Evolutionary conservation across 2,888 invertebrate genomes (phyloP).

Genomic region (Melangyna quadrimaculata): DNA sequence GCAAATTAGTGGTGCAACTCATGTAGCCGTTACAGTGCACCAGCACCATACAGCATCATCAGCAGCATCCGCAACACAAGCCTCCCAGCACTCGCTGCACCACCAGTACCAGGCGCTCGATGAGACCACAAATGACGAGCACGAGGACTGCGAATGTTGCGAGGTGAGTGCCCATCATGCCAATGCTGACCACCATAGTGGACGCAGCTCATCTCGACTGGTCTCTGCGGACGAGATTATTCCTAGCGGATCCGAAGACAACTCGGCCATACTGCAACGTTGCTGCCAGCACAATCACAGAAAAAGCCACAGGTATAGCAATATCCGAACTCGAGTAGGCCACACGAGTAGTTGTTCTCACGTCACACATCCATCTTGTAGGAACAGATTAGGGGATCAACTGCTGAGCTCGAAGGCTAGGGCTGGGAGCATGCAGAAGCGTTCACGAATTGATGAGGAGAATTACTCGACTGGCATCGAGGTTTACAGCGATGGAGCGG

Average conservation of each 20-base stretch:
- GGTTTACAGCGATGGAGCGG: constrained; percentile 77
- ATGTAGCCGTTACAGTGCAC: constrained; percentile 74
- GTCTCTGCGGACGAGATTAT: constrained; percentile 73
- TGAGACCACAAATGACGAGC: constrained; percentile 67
- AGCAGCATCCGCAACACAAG: constrained; percentile 50
- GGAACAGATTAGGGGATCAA: constrained; percentile 73
- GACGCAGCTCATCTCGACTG: constrained; percentile 66
- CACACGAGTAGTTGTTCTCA: constrained; percentile 63
- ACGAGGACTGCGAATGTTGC: constrained; percentile 61
- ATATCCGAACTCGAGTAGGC: constrained; percentile 53
- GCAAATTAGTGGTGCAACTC: constrained; percentile 74
- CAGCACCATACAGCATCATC: constrained; percentile 72
- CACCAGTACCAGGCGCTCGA: constrained; percentile 71
- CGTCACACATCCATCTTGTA: constrained; percentile 69
- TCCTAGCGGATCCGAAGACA: constrained; percentile 74
- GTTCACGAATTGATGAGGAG: constrained; percentile 73
- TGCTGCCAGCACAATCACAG: constrained; percentile 69
- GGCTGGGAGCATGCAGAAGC: constrained; percentile 56
- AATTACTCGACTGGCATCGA: constrained; percentile 76
- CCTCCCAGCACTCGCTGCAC: constrained; percentile 64
- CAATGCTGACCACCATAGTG: constrained; percentile 59
- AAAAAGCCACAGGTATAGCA: constrained; percentile 69
- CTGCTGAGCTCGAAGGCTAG: constrained; percentile 63
- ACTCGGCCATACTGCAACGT: constrained; percentile 58
- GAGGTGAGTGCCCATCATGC: constrained; percentile 51